phyloP scores from a whole-genome alignment of 2,888 invertebrate species.

The Synergus itoensis region DNA sequence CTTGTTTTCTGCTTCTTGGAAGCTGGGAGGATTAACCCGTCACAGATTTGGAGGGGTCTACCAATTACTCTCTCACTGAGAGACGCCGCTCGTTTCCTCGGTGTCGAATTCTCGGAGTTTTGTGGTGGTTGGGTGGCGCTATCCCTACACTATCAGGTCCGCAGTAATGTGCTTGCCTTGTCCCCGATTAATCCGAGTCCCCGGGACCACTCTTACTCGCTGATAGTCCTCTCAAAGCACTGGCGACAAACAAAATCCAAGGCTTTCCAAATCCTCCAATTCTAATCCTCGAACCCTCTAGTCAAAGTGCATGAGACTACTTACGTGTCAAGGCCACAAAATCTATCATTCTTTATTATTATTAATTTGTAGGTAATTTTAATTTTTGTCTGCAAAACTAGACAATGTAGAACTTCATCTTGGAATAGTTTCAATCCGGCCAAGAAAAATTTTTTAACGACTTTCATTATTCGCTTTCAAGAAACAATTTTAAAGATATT shows the following conservation, averaged over 20 bases:
- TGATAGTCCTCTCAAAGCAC: conserved; percentile 52
- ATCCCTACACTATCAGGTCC: conserved; percentile 65
- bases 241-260: conserved; percentile 41
- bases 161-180: conserved; percentile 75
- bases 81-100: conserved; percentile 45
- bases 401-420: too few relatives aligned
- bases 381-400: too few relatives aligned
- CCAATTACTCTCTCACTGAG: conserved; percentile 62
- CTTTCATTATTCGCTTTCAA: conserved; percentile 10
- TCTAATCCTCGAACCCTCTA: conserved; percentile 12
- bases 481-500: conserved; percentile 38
- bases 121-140: conserved; percentile 66
- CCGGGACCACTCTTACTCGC: conserved; percentile 60
- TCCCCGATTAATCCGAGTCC: conserved; percentile 73
- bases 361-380: too few relatives aligned
- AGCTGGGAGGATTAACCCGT: conserved; percentile 75
- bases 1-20: conserved; percentile 68
- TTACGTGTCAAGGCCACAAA: not conserved
- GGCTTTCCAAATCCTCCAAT: not conserved
- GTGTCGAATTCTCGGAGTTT: conserved; percentile 68
- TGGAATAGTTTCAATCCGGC: not conserved
- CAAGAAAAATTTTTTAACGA: not conserved
- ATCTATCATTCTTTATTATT: not conserved
- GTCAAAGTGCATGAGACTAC: not conserved
- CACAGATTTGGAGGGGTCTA: conserved; percentile 69